Evolutionary conservation across 2,797 vertebrate genomes (phyloP), one percentile per base, ranked within the genome.

Genomic region (Tauraco hartlaubi): DNA sequence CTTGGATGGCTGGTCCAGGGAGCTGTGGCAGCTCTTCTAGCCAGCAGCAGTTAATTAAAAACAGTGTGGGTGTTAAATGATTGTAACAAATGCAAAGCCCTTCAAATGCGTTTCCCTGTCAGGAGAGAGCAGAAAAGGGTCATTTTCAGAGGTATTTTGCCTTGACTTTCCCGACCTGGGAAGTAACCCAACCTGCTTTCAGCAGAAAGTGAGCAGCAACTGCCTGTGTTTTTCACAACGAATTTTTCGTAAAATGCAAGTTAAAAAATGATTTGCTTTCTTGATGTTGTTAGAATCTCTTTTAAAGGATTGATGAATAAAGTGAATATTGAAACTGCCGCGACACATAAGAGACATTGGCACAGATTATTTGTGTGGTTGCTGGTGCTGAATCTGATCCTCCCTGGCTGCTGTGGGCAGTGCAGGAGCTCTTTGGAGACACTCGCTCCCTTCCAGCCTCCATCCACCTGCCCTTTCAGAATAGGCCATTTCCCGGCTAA

Each of bases 321-420:
- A 72, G 37, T 17, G 37, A 72, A 20, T 23, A 31, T 5, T 64
- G 43, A 91, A 68, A 68, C 22, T 78, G 54, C 73, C 86, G 69
- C 90, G 61, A 56, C 22, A 41, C 0, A 0, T 23, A 54, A 56
- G 77, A 86, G 16, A 31, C 44, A 63, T 12, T 4, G 12, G 39
- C 9, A 2, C 59, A n/a, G n/a, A 46, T 61, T n/a, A 58, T 22
- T 37, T 66, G 46, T 7, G 21, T 1, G 0, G 48, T 28, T 0
- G 1, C 14, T 51, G 7, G 15, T 9, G 21, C 52, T 25, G 22
- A 71, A 26, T 20, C 31, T 4, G 1, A 35, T 20, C 43, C 31
- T 56, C 6, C 21, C n/a, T 0, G 0, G 19, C 28, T 26, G 15
- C 64, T 0, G 0, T 2, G 15, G 44, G 31, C 52, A 8, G 14